phyloP scores from a whole-genome alignment of 2,113 vertebrate genomes.

The Oncorhynchus nerka region DNA sequence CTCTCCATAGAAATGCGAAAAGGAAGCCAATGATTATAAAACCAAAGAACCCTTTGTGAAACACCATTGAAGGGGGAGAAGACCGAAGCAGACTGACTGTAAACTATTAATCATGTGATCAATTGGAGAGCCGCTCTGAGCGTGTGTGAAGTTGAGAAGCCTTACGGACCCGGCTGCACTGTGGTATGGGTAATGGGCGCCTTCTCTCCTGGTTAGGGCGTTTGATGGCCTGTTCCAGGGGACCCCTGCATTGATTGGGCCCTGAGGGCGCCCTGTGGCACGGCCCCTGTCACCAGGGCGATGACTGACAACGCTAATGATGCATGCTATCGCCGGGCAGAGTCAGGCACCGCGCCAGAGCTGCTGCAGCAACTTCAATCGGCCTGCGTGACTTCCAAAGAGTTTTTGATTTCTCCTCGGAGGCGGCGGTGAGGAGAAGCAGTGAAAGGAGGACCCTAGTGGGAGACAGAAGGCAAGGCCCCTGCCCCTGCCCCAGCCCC shows the following conservation, averaged over 20 bases:
- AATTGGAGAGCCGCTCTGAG: conserved; percentile 43
- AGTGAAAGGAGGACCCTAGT: conserved; percentile 51
- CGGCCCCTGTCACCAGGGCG: conserved; percentile 55
- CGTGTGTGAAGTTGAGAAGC: conserved; percentile 5
- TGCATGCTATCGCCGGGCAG: conserved; percentile 60
- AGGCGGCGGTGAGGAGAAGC: not conserved
- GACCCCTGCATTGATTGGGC: conserved; percentile 73
- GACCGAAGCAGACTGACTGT: too few species aligned
- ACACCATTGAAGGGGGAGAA: too few species aligned
- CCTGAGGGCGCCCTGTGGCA: conserved; percentile 72
- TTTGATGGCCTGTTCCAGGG: conserved; percentile 73
- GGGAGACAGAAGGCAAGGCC: conserved; percentile 40
- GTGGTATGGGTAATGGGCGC: conserved; percentile 41
- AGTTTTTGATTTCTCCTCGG: conserved; percentile 60
- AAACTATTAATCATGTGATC: conserved; percentile 66
- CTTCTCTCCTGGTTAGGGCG: conserved; percentile 47
- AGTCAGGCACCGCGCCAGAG: conserved; percentile 56
- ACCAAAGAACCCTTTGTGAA: too few species aligned
- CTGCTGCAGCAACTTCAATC: conserved; percentile 70
- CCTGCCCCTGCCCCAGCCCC: not conserved
- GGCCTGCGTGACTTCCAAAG: conserved; percentile 66
- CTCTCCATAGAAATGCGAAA: too few species aligned
- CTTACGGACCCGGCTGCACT: not conserved
- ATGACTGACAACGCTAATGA: conserved; percentile 81
- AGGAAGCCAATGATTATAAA: too few species aligned